These are phyloP conservation scores for Drosophila kambysellisi DNA, from an alignment of 2,888 invertebrate species.

Conservation along the genomic window DNA sequence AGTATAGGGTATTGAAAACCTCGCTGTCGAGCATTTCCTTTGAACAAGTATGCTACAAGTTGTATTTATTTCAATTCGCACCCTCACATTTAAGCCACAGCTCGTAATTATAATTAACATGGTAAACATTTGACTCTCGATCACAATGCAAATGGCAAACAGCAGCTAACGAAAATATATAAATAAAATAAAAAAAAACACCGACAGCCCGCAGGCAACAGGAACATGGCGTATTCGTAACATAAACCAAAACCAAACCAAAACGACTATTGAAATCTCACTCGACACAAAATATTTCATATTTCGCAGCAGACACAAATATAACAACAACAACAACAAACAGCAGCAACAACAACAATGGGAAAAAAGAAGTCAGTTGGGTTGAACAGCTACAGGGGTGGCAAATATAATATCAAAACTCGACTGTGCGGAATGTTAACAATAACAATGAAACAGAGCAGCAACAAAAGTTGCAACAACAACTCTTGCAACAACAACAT, in stretches of 20 bases:
- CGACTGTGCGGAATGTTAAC: slow-evolving; percentile 70
- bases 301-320: slow-evolving; percentile 33
- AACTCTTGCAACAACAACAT: slow-evolving; percentile 1
- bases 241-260: slow-evolving; percentile 15
- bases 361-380: slow-evolving; percentile 1
- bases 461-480: not conserved
- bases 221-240: slow-evolving; percentile 39
- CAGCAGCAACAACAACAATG: not conserved
- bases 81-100: slow-evolving; percentile 21
- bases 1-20: not conserved
- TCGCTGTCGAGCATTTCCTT: not conserved
- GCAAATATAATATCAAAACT: slow-evolving; percentile 44
- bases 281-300: slow-evolving; percentile 42
- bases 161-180: slow-evolving; percentile 9
- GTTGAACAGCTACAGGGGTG: not conserved
- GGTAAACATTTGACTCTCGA: slow-evolving; percentile 54
- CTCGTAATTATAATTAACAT: slow-evolving; percentile 66
- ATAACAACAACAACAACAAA: not conserved
- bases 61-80: slow-evolving; percentile 24
- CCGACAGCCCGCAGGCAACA: slow-evolving; percentile 33
- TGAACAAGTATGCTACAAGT: slow-evolving; percentile 1
- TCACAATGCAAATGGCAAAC: slow-evolving; percentile 37
- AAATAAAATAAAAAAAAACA: not conserved
- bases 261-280: slow-evolving; percentile 48
- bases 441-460: slow-evolving; percentile 66